Percentiles rank a stretch among this genome's conserved stretches.
phyloP scores from a whole-genome alignment of 2,797 vertebrate species.

The Intellagama lesueurii region DNA sequence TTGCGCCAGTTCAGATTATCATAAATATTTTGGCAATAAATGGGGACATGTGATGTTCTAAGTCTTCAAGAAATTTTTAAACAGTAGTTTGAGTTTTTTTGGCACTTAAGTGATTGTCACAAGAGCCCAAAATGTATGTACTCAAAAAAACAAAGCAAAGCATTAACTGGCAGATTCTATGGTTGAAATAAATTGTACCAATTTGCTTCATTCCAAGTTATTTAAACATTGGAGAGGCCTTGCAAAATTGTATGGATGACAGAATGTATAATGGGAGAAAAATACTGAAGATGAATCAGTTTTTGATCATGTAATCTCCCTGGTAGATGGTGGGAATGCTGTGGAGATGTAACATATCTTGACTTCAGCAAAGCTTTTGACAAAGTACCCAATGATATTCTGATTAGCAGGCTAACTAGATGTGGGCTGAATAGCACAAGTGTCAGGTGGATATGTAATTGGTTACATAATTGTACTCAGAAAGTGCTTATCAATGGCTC shows the following conservation, averaged over 20 bases:
- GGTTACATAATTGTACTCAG: no score
- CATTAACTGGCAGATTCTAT: background rate
- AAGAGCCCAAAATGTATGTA: background rate
- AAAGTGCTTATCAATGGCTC: no score
- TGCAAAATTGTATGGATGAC: background rate
- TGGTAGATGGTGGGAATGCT: no score
- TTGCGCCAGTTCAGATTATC: background rate
- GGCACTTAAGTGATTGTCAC: background rate
- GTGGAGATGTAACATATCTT: no score
- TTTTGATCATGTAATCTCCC: no score
- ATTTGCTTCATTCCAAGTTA: background rate
- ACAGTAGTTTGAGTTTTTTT: background rate
- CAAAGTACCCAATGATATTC: no score
- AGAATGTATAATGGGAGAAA: no score
- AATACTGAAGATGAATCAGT: background rate
- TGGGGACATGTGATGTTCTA: background rate
- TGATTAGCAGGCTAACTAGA: no score
- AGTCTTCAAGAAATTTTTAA: constrained; percentile 16
- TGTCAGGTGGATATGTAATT: no score
- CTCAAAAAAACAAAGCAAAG: background rate
- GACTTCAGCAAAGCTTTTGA: no score
- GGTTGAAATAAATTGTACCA: background rate
- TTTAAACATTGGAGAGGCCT: background rate
- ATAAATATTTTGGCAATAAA: background rate
- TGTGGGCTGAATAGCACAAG: no score